Percentiles rank a stretch among this genome's conserved stretches.
phyloP scores from a whole-genome alignment of 2,888 invertebrate genomes.

The Rugalucina vietnamica region DNA sequence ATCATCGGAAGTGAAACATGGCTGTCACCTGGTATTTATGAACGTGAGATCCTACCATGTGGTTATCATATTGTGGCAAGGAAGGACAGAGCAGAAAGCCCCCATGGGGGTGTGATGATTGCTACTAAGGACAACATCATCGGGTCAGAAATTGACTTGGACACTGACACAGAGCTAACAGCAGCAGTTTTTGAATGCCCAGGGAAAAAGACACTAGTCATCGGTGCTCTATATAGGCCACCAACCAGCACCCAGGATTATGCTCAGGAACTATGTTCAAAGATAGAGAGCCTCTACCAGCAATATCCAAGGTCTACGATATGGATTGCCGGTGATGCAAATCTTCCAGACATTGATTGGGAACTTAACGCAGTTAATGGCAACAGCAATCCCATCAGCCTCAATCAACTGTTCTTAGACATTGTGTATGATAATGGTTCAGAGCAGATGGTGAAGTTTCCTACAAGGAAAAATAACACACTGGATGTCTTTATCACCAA shows the following conservation, averaged over 20 bases:
- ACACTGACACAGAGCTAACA: neutral
- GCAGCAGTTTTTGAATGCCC: neutral
- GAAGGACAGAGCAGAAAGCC: neutral
- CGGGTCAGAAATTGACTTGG: neutral
- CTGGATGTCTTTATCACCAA: conserved; percentile 23
- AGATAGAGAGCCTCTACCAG: no score
- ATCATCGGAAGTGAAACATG: neutral
- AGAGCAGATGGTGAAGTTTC: conserved; percentile 17
- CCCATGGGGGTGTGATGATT: neutral
- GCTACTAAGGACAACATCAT: neutral
- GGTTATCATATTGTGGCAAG: conserved; percentile 9
- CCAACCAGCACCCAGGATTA: neutral
- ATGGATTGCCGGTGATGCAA: neutral
- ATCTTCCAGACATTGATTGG: conserved; percentile 12
- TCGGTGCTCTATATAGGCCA: neutral
- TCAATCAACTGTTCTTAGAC: neutral
- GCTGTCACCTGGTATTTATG: neutral
- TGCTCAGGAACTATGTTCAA: neutral
- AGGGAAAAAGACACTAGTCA: neutral
- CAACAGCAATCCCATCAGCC: neutral
- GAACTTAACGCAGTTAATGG: neutral
- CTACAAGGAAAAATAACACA: conserved; percentile 18
- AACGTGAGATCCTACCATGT: conserved; percentile 1
- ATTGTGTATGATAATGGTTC: neutral
- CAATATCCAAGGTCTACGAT: neutral